Evolutionary conservation across 2,888 invertebrate species (phyloP), one percentile per base, ranked within the genome.

Genomic region (Amaurobius ferox): DNA sequence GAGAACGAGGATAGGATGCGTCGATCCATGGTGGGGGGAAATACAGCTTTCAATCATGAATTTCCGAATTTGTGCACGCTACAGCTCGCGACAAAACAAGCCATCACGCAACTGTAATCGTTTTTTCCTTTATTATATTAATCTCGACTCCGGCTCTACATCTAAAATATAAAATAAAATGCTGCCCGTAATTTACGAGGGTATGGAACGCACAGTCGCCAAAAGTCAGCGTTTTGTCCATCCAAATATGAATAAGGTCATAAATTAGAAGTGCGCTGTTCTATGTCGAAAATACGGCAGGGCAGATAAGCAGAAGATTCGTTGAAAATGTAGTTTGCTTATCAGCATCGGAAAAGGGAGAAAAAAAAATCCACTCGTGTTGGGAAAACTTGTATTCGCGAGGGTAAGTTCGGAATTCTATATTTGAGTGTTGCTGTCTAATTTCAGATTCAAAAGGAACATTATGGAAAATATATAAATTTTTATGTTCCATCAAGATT

Each of bases 211-310:
- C 62, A 32, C 68, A 71, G 81, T 76, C 76, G 71, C 71, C 64
- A 77, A 67, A 71, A 66, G 61, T 39, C 71, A 39, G 11, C 83
- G 71, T 85, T 85, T 85, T 85, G 83, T 77, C 72, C 77, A 64
- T 67, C 55, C 71, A 48, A 66, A 40, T 66, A 67, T 77, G 83
- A 85, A 77, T 77, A 72, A 61, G 72, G 55, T 32, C 16, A 72
- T 85, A 85, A 85, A 85, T 85, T 77, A 67, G 40, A 35, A n/a
- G 71, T 13, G 35, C 77, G 72, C 13, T 48, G 40, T 68, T 67
- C 73, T 74, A 67, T 74, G 74, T n/a, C 29, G 44, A 23, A 61
- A 62, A 35, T 68, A 71, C 79, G 66, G 72, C 44, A 39, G 72
- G 62, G 44, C 66, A 72, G 72, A 79, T 66, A 79, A 30, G 30